Evolutionary conservation across 2,113 vertebrate species (phyloP).

Genomic region (Pangasianodon hypophthalmus): DNA sequence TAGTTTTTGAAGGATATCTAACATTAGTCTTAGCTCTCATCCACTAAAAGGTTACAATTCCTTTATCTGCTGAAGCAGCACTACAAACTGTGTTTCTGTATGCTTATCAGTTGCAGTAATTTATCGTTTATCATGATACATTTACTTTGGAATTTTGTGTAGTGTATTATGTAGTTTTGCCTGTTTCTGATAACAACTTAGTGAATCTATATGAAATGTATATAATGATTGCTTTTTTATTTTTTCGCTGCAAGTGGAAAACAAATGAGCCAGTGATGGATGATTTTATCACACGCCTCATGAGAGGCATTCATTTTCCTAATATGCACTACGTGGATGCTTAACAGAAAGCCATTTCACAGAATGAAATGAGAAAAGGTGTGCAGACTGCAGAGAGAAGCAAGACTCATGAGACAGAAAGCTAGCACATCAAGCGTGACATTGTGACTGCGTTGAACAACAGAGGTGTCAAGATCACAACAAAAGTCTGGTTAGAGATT

Average conservation of each 20-base stretch:
- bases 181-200: not conserved
- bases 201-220: not conserved
- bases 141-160: not conserved
- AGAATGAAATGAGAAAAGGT: conserved; percentile 3
- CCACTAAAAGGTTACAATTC: not conserved
- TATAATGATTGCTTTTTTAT: not conserved
- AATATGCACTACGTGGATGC: not conserved
- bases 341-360: conserved; percentile 5
- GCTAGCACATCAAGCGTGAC: not conserved
- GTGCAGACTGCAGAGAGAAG: not conserved
- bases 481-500: not conserved
- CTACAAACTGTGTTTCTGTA: not conserved
- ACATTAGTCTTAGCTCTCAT: not conserved
- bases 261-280: not conserved
- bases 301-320: not conserved
- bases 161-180: not conserved
- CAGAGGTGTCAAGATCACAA: not conserved
- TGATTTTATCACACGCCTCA: not conserved
- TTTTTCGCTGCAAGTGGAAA: not conserved
- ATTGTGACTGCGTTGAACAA: not conserved
- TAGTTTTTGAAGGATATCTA: not conserved
- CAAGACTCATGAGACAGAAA: not conserved
- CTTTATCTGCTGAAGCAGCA: not conserved
- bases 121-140: not conserved
- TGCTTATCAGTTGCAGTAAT: not conserved